phyloP scores from a whole-genome alignment of 2,113 vertebrate species.

The Antigone vipio region DNA sequence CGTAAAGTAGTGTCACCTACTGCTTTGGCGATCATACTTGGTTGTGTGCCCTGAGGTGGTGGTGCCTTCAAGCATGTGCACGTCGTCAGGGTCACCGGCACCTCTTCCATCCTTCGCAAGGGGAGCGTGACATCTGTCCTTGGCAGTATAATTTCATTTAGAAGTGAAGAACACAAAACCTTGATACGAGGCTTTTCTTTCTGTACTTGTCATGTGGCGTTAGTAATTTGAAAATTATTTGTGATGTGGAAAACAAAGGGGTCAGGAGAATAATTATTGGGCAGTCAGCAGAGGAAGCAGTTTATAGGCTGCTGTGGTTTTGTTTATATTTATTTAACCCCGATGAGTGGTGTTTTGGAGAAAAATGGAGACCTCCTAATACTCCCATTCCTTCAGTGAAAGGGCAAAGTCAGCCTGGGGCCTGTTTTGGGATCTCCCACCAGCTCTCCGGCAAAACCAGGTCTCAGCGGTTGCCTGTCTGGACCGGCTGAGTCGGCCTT shows the following conservation, averaged over 20 bases:
- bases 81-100: accelerated
- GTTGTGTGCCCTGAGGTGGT: neutral
- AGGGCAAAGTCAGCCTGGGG: neutral
- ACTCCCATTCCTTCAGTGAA: accelerated
- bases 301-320: neutral
- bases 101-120: neutral
- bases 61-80: neutral
- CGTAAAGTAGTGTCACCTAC: neutral
- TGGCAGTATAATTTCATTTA: neutral
- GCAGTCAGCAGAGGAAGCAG: neutral
- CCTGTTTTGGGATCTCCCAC: neutral
- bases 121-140: neutral
- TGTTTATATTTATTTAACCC: neutral
- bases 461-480: neutral
- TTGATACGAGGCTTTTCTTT: neutral
- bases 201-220: neutral
- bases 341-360: neutral
- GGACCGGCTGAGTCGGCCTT: accelerated
- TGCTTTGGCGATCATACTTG: neutral
- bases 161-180: neutral
- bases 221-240: neutral
- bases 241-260: neutral
- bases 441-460: neutral
- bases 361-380: neutral
- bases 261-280: neutral